A percentile compares a stretch with the other conserved stretches of the same genome.
Conservation (phyloP, 2,888 invertebrate species). For the Sepiola atlantica region DNA sequence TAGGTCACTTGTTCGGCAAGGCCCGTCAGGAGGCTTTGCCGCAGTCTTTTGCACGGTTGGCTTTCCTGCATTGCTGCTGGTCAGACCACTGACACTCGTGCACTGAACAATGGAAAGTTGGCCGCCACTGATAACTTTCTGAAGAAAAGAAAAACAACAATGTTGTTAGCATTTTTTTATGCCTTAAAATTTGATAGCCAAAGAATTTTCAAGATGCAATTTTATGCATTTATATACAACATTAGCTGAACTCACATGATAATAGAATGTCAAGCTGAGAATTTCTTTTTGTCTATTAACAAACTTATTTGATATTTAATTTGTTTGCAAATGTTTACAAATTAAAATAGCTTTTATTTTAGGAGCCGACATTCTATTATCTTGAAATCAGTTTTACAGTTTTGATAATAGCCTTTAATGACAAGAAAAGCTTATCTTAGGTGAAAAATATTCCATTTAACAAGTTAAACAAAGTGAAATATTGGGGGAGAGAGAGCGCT, state of each 20-base stretch:
- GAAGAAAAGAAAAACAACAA: constrained; percentile 36
- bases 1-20: constrained; percentile 46
- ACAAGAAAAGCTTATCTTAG: not conserved
- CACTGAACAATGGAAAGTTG: constrained; percentile 39
- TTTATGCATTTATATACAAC: not conserved
- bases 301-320: not conserved
- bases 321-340: not conserved
- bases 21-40: constrained; percentile 36
- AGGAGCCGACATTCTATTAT: not conserved
- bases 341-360: not conserved
- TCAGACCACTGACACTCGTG: not conserved
- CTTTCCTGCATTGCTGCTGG: constrained; percentile 36
- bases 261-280: not conserved
- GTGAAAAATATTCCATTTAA: no score
- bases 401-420: constrained; percentile 1
- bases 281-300: not conserved
- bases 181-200: not conserved
- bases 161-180: not conserved
- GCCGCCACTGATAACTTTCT: constrained; percentile 37
- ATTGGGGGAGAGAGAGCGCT: not conserved
- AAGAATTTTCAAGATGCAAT: not conserved
- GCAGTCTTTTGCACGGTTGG: not conserved
- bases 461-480: no score
- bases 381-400: not conserved
- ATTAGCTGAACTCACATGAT: not conserved